Evolutionary conservation across 2,797 vertebrate species (phyloP), one percentile per base, ranked within the genome.

Genomic region (Rallus crepitans): DNA sequence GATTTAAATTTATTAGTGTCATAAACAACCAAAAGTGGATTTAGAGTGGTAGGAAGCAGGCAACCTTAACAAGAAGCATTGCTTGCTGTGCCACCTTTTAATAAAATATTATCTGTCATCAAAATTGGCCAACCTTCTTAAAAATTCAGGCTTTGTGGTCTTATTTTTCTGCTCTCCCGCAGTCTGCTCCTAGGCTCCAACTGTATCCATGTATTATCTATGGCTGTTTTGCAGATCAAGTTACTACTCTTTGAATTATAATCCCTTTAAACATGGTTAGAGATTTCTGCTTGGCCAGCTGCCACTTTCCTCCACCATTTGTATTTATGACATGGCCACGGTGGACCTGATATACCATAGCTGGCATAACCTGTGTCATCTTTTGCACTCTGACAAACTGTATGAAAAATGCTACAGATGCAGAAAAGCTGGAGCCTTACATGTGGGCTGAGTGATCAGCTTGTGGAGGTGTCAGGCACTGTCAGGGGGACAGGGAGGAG

Each of bases 231-330:
- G 65, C 89, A 91, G 84, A 89, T 48, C 14, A 13, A 92, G 52
- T 83, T 52, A 92, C 63, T 82, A 33, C 50, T 72, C 82, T 86
- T 88, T 94, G 77, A 92, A 83, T 94, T 84, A 78, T 52, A 89
- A 53, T 73, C 47, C 65, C 60, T 89, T 77, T 80, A 93, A 92
- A 87, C 27, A 33, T 61, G 64, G 42, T 82, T 57, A 80, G 27
- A 92, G 60, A 85, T 85, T 95, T 96, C 90, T 93, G 37, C 57
- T 91, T 96, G 93, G 87, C 94, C 66, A 90, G 60, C 33, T 90
- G 87, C 83, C 88, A 91, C 70, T 76, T 96, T 80, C 21, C 35
- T 82, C 53, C 60, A 30, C 72, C 42, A 15, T 90, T 82, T 87
- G 23, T 75, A 81, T 95, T 96, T 94, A 70, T 70, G 65, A 64